These are phyloP conservation scores for Bilobella aurantiaca DNA, from an alignment of 1,140 invertebrate species.

Conservation along the genomic window DNA sequence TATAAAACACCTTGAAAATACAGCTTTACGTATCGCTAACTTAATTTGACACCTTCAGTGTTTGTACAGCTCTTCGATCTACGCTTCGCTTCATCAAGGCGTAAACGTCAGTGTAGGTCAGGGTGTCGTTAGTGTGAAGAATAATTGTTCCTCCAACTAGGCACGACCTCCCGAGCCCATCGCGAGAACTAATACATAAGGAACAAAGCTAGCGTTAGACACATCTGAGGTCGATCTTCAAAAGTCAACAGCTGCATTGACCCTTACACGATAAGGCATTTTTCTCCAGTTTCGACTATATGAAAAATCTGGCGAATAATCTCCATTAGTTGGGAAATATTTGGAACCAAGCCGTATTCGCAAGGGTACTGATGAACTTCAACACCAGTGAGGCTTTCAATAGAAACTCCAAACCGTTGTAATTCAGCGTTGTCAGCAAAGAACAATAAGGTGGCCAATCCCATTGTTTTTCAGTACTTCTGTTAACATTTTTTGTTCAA, in stretches of 20 bases:
- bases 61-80: conserved; percentile 16
- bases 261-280: conserved; percentile 14
- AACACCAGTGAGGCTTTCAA: background rate
- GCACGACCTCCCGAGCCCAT: conserved; percentile 15
- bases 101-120: conserved; percentile 15
- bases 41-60: conserved; percentile 14
- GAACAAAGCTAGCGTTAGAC: background rate
- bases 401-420: conserved; percentile 1
- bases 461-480: background rate
- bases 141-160: conserved; percentile 14
- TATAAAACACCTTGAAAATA: background rate
- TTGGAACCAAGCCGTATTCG: conserved; percentile 11
- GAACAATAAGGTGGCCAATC: conserved; percentile 3
- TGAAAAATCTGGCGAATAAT: conserved; percentile 12
- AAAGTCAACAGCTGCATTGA: background rate
- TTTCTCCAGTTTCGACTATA: conserved; percentile 1
- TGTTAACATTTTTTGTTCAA: too few relatives aligned
- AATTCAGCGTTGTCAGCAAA: conserved; percentile 10
- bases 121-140: conserved; percentile 16
- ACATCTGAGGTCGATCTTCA: too few relatives aligned
- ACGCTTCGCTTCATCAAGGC: conserved; percentile 1
- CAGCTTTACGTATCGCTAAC: background rate
- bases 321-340: background rate
- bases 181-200: conserved; percentile 8
- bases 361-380: conserved; percentile 5